phyloP scores from a whole-genome alignment of 1,140 invertebrate species.

The Zaprionus camerounensis region DNA sequence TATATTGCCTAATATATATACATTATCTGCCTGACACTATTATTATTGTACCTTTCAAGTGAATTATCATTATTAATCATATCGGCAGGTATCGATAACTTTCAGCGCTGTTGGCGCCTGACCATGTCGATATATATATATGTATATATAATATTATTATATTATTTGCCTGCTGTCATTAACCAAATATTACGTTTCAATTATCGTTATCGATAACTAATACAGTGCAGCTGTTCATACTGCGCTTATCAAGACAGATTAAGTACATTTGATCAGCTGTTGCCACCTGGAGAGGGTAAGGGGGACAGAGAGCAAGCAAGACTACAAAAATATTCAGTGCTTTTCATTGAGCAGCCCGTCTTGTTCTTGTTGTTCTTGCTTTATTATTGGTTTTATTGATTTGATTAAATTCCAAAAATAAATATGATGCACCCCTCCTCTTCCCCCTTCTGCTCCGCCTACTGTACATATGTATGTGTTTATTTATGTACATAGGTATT shows the following conservation, averaged over 20 bases:
- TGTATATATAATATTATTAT: not conserved
- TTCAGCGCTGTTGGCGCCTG: not conserved
- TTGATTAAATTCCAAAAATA: slow-evolving; percentile 78
- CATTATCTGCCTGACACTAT: too few species aligned
- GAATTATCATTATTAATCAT: not conserved
- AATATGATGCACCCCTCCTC: slow-evolving; percentile 64
- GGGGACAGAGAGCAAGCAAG: not conserved
- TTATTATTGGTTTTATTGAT: slow-evolving; percentile 60
- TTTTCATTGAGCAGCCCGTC: not conserved
- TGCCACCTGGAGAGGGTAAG: not conserved
- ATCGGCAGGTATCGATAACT: not conserved
- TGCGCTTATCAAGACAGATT: too few species aligned
- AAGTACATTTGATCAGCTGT: not conserved
- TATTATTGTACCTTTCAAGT: too few species aligned
- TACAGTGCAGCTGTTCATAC: too few species aligned
- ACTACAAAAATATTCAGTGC: not conserved
- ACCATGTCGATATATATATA: too few species aligned
- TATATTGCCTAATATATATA: too few species aligned
- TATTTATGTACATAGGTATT: slow-evolving; percentile 24
- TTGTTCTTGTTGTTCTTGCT: not conserved
- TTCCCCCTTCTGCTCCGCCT: slow-evolving; percentile 17
- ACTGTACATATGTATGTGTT: slow-evolving; percentile 6
- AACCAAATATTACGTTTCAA: not conserved
- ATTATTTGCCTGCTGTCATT: not conserved
- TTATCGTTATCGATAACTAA: too few species aligned